Percentiles rank a stretch among this genome's conserved stretches.
Evolutionary conservation across 2,888 invertebrate genomes (phyloP).

Genomic region (Andrena trimmerana): DNA sequence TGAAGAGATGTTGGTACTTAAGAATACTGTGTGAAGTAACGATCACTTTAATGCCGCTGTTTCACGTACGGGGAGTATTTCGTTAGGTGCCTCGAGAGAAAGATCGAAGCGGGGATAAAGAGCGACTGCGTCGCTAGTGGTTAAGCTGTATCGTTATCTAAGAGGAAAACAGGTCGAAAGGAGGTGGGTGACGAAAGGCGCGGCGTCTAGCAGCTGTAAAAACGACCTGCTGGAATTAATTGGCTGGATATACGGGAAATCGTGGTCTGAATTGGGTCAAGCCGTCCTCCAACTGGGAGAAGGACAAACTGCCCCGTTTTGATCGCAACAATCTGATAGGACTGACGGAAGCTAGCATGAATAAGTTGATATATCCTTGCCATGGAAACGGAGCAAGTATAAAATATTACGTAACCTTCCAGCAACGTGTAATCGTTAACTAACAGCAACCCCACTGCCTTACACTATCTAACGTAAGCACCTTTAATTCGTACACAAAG

Average conservation of each 20-base stretch:
- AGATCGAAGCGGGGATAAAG: constrained; percentile 9
- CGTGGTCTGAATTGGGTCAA: constrained; percentile 65
- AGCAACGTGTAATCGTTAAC: neutral
- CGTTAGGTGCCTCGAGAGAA: neutral
- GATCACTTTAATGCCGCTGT: too few relatives aligned
- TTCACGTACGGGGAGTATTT: neutral
- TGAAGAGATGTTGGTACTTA: too few relatives aligned
- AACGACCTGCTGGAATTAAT: constrained; percentile 69
- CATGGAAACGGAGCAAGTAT: neutral
- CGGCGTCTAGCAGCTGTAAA: constrained; percentile 58
- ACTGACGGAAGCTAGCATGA: constrained; percentile 30
- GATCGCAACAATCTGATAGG: constrained; percentile 30
- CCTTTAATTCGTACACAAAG: constrained; percentile 30
- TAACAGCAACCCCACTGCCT: constrained; percentile 7
- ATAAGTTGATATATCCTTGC: neutral
- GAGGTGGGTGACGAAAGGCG: constrained; percentile 51
- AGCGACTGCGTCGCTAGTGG: constrained; percentile 2
- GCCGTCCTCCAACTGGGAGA: constrained; percentile 1
- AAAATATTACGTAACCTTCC: constrained; percentile 16
- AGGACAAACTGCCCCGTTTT: constrained; percentile 37
- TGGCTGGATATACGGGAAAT: constrained; percentile 59
- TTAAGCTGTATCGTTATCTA: constrained; percentile 37
- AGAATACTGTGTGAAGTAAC: too few relatives aligned
- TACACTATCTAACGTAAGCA: neutral
- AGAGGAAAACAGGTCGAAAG: constrained; percentile 50